A percentile compares a stretch with the other conserved stretches of the same genome.
These are phyloP conservation scores for Caenorhabditis zanzibari DNA, from an alignment of 2,888 invertebrate species.

Conservation along the genomic window DNA sequence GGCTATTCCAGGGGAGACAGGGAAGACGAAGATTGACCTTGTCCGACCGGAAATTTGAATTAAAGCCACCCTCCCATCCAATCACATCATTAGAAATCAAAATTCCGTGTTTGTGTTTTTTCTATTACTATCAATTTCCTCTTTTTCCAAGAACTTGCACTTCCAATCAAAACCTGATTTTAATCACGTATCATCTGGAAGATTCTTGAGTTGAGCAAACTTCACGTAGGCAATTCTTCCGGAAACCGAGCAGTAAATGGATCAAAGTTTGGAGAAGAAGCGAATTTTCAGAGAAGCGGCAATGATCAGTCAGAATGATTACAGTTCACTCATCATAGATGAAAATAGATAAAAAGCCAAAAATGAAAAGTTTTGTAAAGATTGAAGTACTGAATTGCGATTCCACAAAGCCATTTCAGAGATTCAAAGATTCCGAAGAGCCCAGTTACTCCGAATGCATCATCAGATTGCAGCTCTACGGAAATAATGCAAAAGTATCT, in stretches of 20 bases:
- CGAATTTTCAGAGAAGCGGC: neutral
- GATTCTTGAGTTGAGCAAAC: constrained; percentile 6
- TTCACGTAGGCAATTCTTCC: constrained; percentile 32
- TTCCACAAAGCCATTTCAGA: neutral
- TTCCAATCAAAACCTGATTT: constrained; percentile 29
- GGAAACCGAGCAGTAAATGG: neutral
- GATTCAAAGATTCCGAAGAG: too few species aligned
- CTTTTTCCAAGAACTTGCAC: constrained; percentile 20
- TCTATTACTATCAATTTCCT: constrained; percentile 36
- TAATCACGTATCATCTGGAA: constrained; percentile 39
- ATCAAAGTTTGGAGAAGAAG: constrained; percentile 11
- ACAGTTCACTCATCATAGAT: constrained; percentile 10
- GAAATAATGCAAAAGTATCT: too few species aligned
- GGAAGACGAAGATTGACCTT: constrained; percentile 27
- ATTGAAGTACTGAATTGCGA: neutral
- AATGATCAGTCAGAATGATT: neutral
- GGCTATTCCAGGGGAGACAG: neutral
- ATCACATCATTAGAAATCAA: constrained; percentile 10
- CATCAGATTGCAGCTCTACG: too few species aligned
- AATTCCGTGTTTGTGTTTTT: constrained; percentile 34
- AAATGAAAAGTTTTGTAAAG: neutral
- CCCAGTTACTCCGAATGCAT: too few species aligned
- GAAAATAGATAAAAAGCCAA: neutral
- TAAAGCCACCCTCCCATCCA: constrained; percentile 33
- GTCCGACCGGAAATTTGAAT: constrained; percentile 39